These are phyloP conservation scores for Cephus pygmeus DNA, from an alignment of 2,888 invertebrate species.

Conservation along the genomic window DNA sequence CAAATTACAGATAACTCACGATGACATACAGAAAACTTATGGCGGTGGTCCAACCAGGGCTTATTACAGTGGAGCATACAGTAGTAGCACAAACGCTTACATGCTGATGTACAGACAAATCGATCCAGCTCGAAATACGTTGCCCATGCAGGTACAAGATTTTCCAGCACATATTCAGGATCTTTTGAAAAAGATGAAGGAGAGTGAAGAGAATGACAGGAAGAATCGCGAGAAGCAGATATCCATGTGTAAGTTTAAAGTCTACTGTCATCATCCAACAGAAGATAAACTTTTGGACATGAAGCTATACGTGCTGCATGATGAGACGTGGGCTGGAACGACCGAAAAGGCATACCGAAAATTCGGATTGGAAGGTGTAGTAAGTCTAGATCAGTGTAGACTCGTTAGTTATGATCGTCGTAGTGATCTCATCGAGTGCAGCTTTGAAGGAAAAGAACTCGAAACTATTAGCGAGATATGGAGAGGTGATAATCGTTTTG, in stretches of 20 bases:
- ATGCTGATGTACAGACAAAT: conserved; percentile 91
- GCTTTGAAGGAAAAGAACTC: conserved; percentile 73
- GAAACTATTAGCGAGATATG: conserved; percentile 66
- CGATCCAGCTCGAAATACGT: conserved; percentile 72
- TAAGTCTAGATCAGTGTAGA: conserved; percentile 76
- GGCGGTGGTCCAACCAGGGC: conserved; percentile 77
- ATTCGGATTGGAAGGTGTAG: conserved; percentile 71
- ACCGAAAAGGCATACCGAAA: conserved; percentile 71
- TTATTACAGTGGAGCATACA: conserved; percentile 80
- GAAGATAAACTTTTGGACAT: conserved; percentile 69
- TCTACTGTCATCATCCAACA: conserved; percentile 74
- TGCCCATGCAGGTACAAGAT: conserved; percentile 74
- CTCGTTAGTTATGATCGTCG: conserved; percentile 77
- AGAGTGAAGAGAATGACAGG: conserved; percentile 75
- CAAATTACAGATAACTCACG: conserved; percentile 75
- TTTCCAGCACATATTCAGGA: conserved; percentile 81
- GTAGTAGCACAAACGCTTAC: conserved; percentile 88
- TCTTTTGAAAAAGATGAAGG: conserved; percentile 73
- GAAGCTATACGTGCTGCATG: conserved; percentile 72
- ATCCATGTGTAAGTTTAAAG: conserved; percentile 73
- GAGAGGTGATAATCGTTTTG: conserved; percentile 67
- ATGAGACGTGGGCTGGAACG: conserved; percentile 72
- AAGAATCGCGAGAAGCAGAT: conserved; percentile 72
- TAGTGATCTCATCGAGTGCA: conserved; percentile 74
- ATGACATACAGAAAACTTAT: conserved; percentile 85